These are phyloP conservation scores for Menidia menidia DNA, from an alignment of 2,797 vertebrate genomes.

Conservation along the genomic window DNA sequence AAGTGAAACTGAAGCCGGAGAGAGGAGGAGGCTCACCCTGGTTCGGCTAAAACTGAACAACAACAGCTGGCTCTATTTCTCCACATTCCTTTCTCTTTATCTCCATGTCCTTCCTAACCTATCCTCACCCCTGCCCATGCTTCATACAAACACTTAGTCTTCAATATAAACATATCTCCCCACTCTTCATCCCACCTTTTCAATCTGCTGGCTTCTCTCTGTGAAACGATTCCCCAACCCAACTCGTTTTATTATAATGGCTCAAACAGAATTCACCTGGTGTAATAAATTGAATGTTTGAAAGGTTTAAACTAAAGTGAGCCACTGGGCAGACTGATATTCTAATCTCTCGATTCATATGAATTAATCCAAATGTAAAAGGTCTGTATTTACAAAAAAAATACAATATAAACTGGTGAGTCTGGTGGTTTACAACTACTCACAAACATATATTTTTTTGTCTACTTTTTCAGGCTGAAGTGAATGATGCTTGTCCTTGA, in stretches of 20 bases:
- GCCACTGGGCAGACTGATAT: neutral
- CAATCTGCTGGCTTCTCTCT: neutral
- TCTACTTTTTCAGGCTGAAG: conserved; percentile 46
- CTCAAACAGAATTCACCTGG: neutral
- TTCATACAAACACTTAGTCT: neutral
- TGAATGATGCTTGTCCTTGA: conserved; percentile 59
- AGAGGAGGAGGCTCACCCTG: neutral
- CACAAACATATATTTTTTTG: conserved; percentile 35
- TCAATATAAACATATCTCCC: neutral
- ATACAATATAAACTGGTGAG: conserved; percentile 5
- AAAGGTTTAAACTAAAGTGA: neutral
- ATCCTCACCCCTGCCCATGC: neutral
- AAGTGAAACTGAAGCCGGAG: neutral
- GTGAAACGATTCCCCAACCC: neutral
- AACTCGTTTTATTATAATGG: neutral
- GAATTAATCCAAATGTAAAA: neutral
- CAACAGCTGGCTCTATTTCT: neutral
- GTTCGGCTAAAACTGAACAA: neutral
- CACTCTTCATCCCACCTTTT: neutral
- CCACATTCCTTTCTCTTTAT: neutral
- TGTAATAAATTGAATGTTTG: neutral
- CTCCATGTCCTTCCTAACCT: neutral
- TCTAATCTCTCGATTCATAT: neutral
- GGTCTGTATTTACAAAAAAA: too few relatives aligned
- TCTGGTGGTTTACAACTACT: conserved; percentile 30